Base-by-base conservation (phyloP, 2,888 invertebrate species). In the Leucophenga maculata region DNA sequence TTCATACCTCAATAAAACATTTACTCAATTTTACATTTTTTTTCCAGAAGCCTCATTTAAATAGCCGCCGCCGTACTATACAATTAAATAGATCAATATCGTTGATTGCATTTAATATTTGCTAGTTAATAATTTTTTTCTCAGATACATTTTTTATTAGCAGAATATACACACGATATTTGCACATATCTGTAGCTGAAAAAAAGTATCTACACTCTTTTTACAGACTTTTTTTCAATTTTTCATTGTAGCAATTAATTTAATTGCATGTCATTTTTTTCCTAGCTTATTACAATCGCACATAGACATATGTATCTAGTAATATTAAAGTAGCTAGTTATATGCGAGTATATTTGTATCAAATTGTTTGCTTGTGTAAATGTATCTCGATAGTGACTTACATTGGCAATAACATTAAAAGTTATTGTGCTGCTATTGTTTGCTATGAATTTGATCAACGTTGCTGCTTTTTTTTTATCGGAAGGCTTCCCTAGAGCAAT, bases 191-290 rank as follows among this genome's bases (percentile, higher is more conserved):
- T 59, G 26, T 59, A 22, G 8, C 59, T 32, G 26, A 59, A 59
- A 31, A 59, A 31, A 59, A 31, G 32, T 59, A 59, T 59, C 16
- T n/a, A 48, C 20, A 13, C 16, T 31, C 8, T 60, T 20, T 18
- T n/a, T 48, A 57, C 14, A n/a, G n/a, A 46, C 50, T 50, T 50
- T 50, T 50, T 50, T 50, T 50, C 60, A 60, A 46, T 26, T 22
- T 64, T 60, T 64, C 46, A 64, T 64, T 46, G 48, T 64, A 64
- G 48, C 62, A 64, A 64, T 64, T 64, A 64, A 64, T 14, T 64
- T 48, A 64, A 64, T 64, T 64, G 62, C 62, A 64, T 64, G 62
- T 48, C 62, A 64, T 64, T 64, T 64, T 64, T 64, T 22, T 16
- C 60, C 60, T 31, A 48, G 22, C 46, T 20, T 20, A 44, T 64